These are phyloP conservation scores for Otis tarda DNA, from an alignment of 2,113 vertebrate genomes.

Conservation along the genomic window DNA sequence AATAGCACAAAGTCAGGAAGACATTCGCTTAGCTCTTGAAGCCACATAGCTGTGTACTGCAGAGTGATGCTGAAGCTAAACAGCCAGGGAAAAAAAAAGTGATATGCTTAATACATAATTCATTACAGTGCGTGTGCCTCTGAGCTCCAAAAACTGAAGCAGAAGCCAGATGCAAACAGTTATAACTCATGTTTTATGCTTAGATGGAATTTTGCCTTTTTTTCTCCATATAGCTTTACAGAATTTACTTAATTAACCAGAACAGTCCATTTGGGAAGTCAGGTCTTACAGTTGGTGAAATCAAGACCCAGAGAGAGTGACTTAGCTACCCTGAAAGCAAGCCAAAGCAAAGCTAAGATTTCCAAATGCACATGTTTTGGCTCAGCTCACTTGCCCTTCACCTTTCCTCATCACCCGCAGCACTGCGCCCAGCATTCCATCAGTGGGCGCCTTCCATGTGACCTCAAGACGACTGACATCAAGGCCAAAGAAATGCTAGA, in stretches of 20 bases:
- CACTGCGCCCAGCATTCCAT: no score
- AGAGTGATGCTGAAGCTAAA: not conserved
- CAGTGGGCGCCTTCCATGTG: accelerated
- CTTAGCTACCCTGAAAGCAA: not conserved
- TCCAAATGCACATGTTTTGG: not conserved
- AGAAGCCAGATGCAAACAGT: not conserved
- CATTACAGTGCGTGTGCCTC: not conserved
- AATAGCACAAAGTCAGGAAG: not conserved
- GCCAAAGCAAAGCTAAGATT: not conserved
- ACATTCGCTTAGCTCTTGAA: not conserved
- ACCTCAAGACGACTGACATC: not conserved
- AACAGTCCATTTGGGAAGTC: not conserved
- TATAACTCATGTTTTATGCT: not conserved
- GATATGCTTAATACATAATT: not conserved
- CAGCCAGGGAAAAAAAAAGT: not conserved
- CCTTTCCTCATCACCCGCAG: not conserved
- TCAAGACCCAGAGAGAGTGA: not conserved
- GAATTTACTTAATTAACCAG: not conserved
- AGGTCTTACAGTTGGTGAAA: not conserved
- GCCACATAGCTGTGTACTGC: not conserved
- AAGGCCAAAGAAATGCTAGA: not conserved
- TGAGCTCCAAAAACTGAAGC: not conserved
- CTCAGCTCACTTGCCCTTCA: not conserved
- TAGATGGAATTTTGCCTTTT: not conserved
- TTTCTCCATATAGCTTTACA: not conserved